Evolutionary conservation across 2,113 vertebrate genomes (phyloP), one percentile per base, ranked within the genome.

Genomic region (Prunella himalayana): DNA sequence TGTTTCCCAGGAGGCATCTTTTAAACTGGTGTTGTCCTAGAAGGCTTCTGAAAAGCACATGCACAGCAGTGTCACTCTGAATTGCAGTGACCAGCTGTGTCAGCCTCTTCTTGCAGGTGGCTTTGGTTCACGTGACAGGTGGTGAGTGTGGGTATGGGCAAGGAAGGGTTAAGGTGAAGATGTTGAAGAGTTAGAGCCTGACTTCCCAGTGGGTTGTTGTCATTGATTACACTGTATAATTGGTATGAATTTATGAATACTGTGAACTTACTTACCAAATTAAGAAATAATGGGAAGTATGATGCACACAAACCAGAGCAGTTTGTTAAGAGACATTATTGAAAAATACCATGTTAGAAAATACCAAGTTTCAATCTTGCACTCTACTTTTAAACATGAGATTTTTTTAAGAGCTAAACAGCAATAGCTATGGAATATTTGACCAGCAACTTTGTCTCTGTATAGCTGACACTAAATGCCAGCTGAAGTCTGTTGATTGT

Each of bases 371-470:
- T 60, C 50, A 65, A 16, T 75, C 39, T 57, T 60, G 44, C 65
- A 5, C 10, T 85, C 57, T 45, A 37, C 24, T 75, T 87, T 44
- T 63, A 71, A 93, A 56, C 12, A 33, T 27, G 51, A 42, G 31
- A 76, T 9, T 5, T 37, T 39, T 79, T 86, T 7, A 78, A 86
- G 60, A 86, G 60, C 41, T 86, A 49, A 49, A 37, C n/a, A 86
- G 68, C 2, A 2, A 14, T 35, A 81, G 51, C 63, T 70, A 0
- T 68, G 68, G 64, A 63, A n/a, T 69, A 37, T 50, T 83, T 86
- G 71, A 93, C 59, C 87, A 78, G 19, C 79, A 93, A 72, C 49
- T 90, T 88, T 94, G 60, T 84, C 59, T 94, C 68, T 77, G 27
- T 5, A 0, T 70, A 56, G 85, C 5, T 73, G 82, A 63, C 64